These are phyloP conservation scores for Drosophila incognita DNA, from an alignment of 2,888 invertebrate species.

Conservation along the genomic window DNA sequence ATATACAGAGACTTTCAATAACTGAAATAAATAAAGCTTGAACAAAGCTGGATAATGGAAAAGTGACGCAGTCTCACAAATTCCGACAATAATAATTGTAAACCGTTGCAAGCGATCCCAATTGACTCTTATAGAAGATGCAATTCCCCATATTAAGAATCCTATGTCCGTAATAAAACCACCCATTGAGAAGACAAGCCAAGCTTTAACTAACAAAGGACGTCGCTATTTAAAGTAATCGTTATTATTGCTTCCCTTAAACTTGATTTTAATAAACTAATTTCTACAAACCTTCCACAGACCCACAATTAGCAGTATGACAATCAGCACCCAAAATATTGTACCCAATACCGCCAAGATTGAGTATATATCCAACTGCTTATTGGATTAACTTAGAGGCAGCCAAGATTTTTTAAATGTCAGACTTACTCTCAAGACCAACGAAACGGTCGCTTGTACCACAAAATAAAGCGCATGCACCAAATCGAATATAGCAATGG, in stretches of 20 bases:
- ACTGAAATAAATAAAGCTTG: slow-evolving; percentile 29
- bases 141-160: slow-evolving; percentile 59
- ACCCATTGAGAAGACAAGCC: slow-evolving; percentile 62
- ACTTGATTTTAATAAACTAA: neutral
- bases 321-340: slow-evolving; percentile 61
- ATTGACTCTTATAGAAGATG: slow-evolving; percentile 49
- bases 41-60: no score
- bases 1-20: slow-evolving; percentile 58
- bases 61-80: slow-evolving; percentile 39
- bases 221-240: slow-evolving; percentile 34
- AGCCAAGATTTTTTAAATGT: neutral
- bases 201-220: slow-evolving; percentile 48
- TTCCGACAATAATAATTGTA: slow-evolving; percentile 56
- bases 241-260: neutral
- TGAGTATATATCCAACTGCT: slow-evolving; percentile 46
- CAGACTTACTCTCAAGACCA: slow-evolving; percentile 40
- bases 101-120: slow-evolving; percentile 52
- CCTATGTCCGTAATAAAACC: slow-evolving; percentile 60
- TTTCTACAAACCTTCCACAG: slow-evolving; percentile 54
- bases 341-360: slow-evolving; percentile 62
- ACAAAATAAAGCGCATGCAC: slow-evolving; percentile 66
- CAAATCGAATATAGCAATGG: slow-evolving; percentile 56
- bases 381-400: neutral
- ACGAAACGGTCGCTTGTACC: slow-evolving; percentile 44
- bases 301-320: slow-evolving; percentile 61